Percentiles rank a stretch among this genome's conserved stretches.
phyloP scores from a whole-genome alignment of 2,797 vertebrate genomes.

The Paedocypris micromegethes region DNA sequence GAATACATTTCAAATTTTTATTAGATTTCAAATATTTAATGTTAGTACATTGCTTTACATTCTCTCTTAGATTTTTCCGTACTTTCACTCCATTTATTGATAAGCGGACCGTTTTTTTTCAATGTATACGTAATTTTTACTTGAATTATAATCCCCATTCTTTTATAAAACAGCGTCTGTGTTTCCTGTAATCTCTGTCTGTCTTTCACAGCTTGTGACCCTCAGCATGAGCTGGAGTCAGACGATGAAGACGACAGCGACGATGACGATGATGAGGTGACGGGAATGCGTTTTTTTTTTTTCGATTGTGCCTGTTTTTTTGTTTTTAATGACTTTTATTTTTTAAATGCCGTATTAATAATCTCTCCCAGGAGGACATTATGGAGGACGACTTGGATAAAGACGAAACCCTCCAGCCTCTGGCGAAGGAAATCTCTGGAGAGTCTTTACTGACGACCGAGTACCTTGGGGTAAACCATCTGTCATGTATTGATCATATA shows the following conservation, averaged over 20 bases:
- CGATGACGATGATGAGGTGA: constrained; percentile 68
- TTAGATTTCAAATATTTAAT: no score
- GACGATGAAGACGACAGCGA: constrained; percentile 86
- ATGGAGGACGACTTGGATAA: constrained; percentile 86
- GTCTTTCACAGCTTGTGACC: constrained; percentile 64
- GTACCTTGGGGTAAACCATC: constrained; percentile 83
- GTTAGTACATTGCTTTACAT: no score
- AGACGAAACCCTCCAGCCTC: constrained; percentile 83
- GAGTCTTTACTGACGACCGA: constrained; percentile 90
- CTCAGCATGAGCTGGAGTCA: constrained; percentile 74
- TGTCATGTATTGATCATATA: neutral
- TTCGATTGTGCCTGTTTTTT: neutral
- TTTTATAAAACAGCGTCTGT: neutral
- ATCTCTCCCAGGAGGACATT: constrained; percentile 67
- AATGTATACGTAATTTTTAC: no score
- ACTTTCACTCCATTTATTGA: no score
- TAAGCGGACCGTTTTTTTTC: no score
- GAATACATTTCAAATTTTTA: no score
- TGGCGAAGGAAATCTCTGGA: constrained; percentile 81
- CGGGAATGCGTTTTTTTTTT: neutral
- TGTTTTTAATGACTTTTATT: neutral
- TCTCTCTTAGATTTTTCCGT: no score
- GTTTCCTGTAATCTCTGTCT: constrained; percentile 18
- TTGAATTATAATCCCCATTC: no score
- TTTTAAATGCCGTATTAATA: neutral